A percentile compares a stretch with the other conserved stretches of the same genome.
Conservation (phyloP, 92 coral and sea anemone genomes). For the Muricea muricata region DNA sequence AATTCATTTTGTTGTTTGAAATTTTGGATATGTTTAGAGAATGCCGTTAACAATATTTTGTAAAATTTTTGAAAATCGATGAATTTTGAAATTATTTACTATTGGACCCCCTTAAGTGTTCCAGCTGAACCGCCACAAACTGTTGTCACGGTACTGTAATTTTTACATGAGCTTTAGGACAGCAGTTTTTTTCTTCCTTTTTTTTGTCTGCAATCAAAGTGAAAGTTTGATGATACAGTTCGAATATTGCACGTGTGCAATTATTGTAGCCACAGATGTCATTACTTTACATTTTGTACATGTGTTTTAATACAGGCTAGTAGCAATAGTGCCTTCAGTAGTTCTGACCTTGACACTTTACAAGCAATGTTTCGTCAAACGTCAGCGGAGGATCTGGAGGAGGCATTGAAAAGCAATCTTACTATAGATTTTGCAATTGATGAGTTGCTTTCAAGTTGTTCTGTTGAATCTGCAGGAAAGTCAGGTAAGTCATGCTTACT, state of each 20-base stretch:
- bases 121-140: background rate
- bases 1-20: no score
- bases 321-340: background rate
- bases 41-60: no score
- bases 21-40: no score
- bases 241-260: no score
- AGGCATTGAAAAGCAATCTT: background rate
- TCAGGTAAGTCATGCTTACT: slow-evolving; percentile 14
- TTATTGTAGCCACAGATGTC: no score
- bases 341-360: background rate
- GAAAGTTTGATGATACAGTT: no score
- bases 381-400: slow-evolving; percentile 9
- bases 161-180: background rate
- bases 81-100: no score
- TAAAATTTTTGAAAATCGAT: no score
- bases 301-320: background rate
- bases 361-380: slow-evolving; percentile 20
- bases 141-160: background rate
- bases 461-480: background rate
- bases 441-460: slow-evolving; percentile 3
- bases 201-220: no score
- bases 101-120: no score
- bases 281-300: background rate
- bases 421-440: slow-evolving; percentile 25
- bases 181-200: no score